These are phyloP conservation scores for Podocnemis expansa DNA, from an alignment of 2,113 vertebrate genomes.

Conservation along the genomic window DNA sequence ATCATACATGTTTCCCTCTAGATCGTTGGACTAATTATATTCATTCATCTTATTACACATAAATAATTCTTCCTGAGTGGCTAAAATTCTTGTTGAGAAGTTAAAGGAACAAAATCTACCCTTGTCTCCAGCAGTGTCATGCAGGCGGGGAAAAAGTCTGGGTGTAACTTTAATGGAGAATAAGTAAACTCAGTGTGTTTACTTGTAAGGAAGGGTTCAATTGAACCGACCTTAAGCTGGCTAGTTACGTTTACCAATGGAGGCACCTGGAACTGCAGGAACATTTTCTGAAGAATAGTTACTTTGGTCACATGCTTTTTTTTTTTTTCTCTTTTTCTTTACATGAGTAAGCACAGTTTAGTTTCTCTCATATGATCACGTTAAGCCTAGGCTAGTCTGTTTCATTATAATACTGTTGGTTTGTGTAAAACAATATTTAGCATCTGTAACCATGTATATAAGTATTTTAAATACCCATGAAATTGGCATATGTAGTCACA, in stretches of 20 bases:
- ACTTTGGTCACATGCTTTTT: background rate
- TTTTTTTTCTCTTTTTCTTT: no score
- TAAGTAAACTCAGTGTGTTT: constrained; percentile 69
- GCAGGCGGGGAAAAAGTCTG: background rate
- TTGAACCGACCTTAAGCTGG: background rate
- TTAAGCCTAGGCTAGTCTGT: background rate
- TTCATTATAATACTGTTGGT: background rate
- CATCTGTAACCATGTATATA: background rate
- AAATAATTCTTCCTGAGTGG: background rate
- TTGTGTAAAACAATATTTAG: background rate
- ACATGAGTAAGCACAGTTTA: background rate
- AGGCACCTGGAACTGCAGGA: constrained; percentile 24
- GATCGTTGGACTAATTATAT: background rate
- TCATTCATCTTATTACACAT: background rate
- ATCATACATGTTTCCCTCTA: fast-evolving
- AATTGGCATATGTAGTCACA: background rate
- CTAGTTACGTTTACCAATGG: constrained; percentile 26
- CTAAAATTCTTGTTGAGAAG: background rate
- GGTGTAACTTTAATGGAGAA: constrained; percentile 59
- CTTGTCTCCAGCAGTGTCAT: background rate
- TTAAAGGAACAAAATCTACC: background rate
- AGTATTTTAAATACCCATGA: background rate
- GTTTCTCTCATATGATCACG: fast-evolving
- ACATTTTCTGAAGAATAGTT: background rate
- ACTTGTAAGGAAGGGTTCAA: constrained; percentile 74